Evolutionary conservation across 2,797 vertebrate species (phyloP).

Genomic region (Helostoma temminkii): DNA sequence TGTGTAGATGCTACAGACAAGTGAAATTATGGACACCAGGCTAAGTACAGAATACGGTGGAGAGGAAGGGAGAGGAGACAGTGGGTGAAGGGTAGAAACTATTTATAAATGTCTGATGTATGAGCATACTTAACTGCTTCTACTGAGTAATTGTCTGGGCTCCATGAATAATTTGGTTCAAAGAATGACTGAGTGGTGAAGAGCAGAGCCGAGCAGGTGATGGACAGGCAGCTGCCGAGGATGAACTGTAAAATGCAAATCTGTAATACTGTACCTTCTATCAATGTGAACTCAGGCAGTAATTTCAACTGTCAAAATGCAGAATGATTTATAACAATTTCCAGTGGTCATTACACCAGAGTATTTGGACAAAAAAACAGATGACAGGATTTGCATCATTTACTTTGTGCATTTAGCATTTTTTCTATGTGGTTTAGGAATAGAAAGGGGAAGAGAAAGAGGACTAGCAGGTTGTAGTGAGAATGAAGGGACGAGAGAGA

Average conservation of each 20-base stretch:
- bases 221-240: constrained; percentile 45
- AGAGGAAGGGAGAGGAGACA: neutral
- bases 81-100: constrained; percentile 40
- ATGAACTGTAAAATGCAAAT: constrained; percentile 50
- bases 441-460: constrained; percentile 5
- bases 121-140: constrained; percentile 60
- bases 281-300: neutral
- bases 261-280: constrained; percentile 20
- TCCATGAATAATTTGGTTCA: constrained; percentile 59
- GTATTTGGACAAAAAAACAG: constrained; percentile 41
- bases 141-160: constrained; percentile 50
- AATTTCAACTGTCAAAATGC: constrained; percentile 35
- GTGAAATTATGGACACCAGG: constrained; percentile 47
- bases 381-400: constrained; percentile 47
- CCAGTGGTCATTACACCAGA: constrained; percentile 57
- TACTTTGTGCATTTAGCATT: constrained; percentile 52
- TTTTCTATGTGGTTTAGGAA: constrained; percentile 27
- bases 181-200: constrained; percentile 34
- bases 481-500: constrained; percentile 5
- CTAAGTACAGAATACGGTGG: neutral
- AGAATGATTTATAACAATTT: constrained; percentile 52
- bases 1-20: constrained; percentile 36
- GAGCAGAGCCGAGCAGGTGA: constrained; percentile 43
- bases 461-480: neutral
- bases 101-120: constrained; percentile 65